Conservation (phyloP, 2,113 vertebrate genomes). For the Corythornis cristatus region DNA sequence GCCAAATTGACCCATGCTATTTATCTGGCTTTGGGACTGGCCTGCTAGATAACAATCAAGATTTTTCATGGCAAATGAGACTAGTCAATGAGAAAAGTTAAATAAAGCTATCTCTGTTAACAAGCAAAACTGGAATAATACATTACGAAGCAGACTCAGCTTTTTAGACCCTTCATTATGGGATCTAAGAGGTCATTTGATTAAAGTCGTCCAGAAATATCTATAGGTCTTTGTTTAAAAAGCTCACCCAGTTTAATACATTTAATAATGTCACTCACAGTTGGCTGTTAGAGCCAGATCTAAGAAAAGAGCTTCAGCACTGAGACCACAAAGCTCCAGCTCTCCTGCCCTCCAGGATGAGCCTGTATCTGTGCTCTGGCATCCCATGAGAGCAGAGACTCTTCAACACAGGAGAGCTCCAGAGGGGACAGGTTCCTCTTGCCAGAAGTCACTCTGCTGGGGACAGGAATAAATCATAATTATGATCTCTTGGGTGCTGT, state of each 20-base stretch:
- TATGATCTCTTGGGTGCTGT: neutral
- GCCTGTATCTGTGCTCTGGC: neutral
- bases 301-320: neutral
- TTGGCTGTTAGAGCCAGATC: neutral
- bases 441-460: neutral
- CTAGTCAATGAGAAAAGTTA: slow-evolving; percentile 32
- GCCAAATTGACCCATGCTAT: neutral
- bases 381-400: neutral
- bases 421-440: neutral
- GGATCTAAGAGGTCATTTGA: neutral
- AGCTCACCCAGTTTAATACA: neutral
- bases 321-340: neutral
- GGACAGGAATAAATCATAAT: neutral
- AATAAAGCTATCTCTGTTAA: slow-evolving; percentile 28
- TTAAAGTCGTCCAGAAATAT: neutral
- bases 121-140: slow-evolving; percentile 34
- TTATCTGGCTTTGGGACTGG: slow-evolving; percentile 15
- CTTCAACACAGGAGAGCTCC: neutral
- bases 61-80: slow-evolving; percentile 33
- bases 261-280: neutral
- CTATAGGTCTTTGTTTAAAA: neutral
- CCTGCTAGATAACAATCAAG: neutral
- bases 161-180: neutral
- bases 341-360: neutral
- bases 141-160: neutral